phyloP scores from a whole-genome alignment of 1,140 invertebrate genomes.

The Drosophila eugracilis region DNA sequence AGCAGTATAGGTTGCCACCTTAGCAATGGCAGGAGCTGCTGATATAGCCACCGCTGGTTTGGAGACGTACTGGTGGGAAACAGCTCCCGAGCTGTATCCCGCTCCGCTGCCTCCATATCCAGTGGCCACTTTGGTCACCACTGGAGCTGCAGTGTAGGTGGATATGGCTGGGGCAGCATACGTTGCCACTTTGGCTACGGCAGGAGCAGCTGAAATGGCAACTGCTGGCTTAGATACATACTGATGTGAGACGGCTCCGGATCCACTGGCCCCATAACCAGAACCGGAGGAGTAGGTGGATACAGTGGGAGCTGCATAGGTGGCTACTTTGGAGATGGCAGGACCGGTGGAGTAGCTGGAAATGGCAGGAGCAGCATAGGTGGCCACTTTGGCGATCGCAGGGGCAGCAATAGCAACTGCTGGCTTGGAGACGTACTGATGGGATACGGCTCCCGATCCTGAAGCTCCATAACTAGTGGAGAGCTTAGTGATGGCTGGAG shows the following conservation, averaged over 20 bases:
- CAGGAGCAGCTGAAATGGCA: conserved; percentile 38
- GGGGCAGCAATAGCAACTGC: conserved; percentile 39
- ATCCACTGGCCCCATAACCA: conserved; percentile 24
- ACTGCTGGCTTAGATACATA: conserved; percentile 30
- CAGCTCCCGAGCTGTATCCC: conserved; percentile 17
- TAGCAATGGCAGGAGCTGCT: conserved; percentile 29
- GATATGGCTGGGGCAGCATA: conserved; percentile 32
- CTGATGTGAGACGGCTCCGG: conserved; percentile 63
- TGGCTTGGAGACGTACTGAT: conserved; percentile 74
- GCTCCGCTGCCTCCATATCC: conserved; percentile 10
- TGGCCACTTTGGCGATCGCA: conserved; percentile 44
- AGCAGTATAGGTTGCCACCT: conserved; percentile 37
- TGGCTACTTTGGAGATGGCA: conserved; percentile 41
- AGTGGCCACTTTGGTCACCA: conserved; percentile 15
- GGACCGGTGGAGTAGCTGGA: conserved; percentile 39
- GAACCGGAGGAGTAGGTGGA: conserved; percentile 28
- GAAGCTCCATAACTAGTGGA: conserved; percentile 38
- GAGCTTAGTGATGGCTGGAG: conserved; percentile 47
- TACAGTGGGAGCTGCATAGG: conserved; percentile 41
- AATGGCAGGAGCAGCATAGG: conserved; percentile 47
- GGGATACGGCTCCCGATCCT: conserved; percentile 60
- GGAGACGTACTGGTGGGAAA: conserved; percentile 34
- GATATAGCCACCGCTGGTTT: conserved; percentile 29
- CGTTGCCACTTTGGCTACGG: conserved; percentile 31
- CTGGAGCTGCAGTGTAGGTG: conserved; percentile 32